Evolutionary conservation across 2,888 invertebrate species (phyloP).

Genomic region (Calliopum simillimum): DNA sequence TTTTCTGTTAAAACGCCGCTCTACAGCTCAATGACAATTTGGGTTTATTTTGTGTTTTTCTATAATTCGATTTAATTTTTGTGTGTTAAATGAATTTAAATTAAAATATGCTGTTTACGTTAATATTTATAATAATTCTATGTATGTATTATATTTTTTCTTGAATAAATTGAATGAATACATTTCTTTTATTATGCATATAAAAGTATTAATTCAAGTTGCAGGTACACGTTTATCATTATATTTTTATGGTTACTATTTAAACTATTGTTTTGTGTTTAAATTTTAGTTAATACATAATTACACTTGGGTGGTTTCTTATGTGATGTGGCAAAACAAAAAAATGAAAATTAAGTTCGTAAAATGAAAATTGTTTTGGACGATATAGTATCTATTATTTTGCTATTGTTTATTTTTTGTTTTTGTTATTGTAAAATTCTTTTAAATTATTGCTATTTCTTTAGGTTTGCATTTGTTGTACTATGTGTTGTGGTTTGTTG

Average conservation of each 20-base stretch:
- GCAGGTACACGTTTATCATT: constrained; percentile 60
- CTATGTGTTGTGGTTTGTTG: not conserved
- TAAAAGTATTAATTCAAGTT: constrained; percentile 24
- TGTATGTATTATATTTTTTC: constrained; percentile 35
- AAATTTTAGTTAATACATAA: constrained; percentile 42
- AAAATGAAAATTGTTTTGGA: constrained; percentile 36
- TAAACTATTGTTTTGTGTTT: constrained; percentile 54
- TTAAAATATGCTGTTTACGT: too few relatives aligned
- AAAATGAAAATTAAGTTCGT: constrained; percentile 41
- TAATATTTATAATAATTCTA: constrained; percentile 34
- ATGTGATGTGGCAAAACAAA: constrained; percentile 1
- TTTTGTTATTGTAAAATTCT: constrained; percentile 1
- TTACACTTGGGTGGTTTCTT: constrained; percentile 48
- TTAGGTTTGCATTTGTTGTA: constrained; percentile 38
- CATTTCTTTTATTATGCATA: constrained; percentile 45
- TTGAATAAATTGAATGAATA: constrained; percentile 45
- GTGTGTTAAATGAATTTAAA: not conserved
- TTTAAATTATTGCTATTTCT: constrained; percentile 27
- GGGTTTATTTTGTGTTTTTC: not conserved
- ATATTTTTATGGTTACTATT: constrained; percentile 58
- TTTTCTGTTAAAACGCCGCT: too few relatives aligned
- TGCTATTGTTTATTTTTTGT: too few relatives aligned
- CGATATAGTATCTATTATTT: too few relatives aligned
- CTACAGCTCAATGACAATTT: too few relatives aligned
- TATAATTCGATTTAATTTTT: not conserved